Base-by-base conservation (phyloP, 1,140 invertebrate genomes). In the Drosophila pseudoananassae region DNA sequence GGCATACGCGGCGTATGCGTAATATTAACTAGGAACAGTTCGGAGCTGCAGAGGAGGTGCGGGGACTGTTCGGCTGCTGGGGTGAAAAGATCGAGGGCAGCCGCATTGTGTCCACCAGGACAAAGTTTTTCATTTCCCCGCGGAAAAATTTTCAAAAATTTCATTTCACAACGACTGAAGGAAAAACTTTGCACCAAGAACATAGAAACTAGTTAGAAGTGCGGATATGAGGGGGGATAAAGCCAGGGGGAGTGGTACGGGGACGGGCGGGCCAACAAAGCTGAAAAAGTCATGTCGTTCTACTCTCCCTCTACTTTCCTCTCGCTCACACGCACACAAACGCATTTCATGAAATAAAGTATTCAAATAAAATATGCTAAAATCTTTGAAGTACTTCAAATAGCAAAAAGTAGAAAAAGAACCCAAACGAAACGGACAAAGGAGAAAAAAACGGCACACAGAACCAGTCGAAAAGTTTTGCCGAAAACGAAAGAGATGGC, bases 311-410 rank as follows among this genome's bases (percentile, higher is more conserved):
- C 43, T 8, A 45, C 12, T 33, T 10, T 60, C 38, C 45, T 40
- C 45, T 53, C 31, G 27, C n/a, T 29, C 14, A 36, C 52, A 33
- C 57, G 66, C 50, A 57, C 45, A 66, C 27, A 61, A 69, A 80
- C 68, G 66, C 77, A 88, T 83, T 88, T 72, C 68, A 88, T 75
- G 78, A 88, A 88, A 88, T 88, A 88, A 88, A 88, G 83, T 88
- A 88, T 88, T 88, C 83, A 88, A 89, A 88, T 88, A 88, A 88
- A 88, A 88, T 88, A 88, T 88, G 83, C 83, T 88, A 88, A 88
- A 88, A 88, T 88, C 83, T 85, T 85, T 85, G 82, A 85, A 88
- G 83, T 82, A 85, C 82, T 85, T 85, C 78, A 85, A 85, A 87
- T 85, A 72, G 78, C 78, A 85, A 81, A 76, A 83, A 79, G 76